Evolutionary conservation across 2,888 invertebrate genomes (phyloP), one percentile per base, ranked within the genome.

Genomic region (Agrotis exclamationis): DNA sequence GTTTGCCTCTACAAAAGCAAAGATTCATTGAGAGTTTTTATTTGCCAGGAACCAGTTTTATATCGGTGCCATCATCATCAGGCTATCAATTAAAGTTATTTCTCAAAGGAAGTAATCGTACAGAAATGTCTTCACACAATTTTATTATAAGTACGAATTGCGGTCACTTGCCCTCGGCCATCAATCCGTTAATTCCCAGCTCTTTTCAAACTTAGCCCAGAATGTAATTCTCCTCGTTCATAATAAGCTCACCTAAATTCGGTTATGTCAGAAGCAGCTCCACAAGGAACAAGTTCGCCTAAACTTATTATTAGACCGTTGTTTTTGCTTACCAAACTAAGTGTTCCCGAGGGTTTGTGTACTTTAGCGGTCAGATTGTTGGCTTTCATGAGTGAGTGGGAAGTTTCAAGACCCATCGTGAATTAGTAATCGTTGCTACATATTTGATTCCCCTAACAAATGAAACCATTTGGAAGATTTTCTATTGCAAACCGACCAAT

Each of bases 331-430:
- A 20, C 28, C 9, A 4, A 45, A 50, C 58, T 48, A 45, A 59
- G 22, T 47, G 13, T 48, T 51, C 9, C 24, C 13, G 4, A 22
- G 20, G 62, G 16, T 70, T 58, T 58, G 59, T 68, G 51, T 70
- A 53, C 22, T 69, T n/a, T 16, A 47, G 51, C 24, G 18, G 54
- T 50, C 45, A 33, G 59, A 33, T 48, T 67, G 44, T 75, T 62
- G n/a, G 47, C 24, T 60, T 58, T 53, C 22, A 18, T n/a, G 16
- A 20, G 5, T 18, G 33, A 33, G 44, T 13, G 5, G 39, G 18
- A 45, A 60, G 22, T 33, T 57, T 13, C 18, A 51, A 16, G 16
- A 16, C 4, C 39, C 50, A 47, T 0, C 22, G n/a, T 20, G 18
- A 24, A 50, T 18, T 47, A n/a, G 0, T 56, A 33, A 56, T 22